Evolutionary conservation across 2,113 vertebrate genomes (phyloP).

Genomic region (Petroica traversi): DNA sequence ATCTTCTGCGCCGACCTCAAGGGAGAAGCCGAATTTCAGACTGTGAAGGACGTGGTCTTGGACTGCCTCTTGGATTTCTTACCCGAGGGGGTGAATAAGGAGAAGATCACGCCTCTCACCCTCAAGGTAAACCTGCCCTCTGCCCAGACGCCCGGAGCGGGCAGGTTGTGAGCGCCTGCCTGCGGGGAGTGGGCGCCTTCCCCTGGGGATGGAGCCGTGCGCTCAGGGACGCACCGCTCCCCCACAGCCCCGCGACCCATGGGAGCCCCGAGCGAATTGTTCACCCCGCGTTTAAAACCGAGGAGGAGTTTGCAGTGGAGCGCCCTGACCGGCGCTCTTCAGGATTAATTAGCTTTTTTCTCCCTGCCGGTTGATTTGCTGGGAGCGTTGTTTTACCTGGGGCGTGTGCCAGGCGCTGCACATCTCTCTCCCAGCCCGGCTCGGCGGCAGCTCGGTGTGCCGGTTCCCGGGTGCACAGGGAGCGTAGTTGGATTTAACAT

Average conservation of each 20-base stretch:
- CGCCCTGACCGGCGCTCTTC: not conserved
- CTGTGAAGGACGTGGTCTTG: constrained; percentile 95
- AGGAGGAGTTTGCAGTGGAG: not conserved
- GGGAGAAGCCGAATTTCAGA: constrained; percentile 94
- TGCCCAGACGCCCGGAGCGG: not conserved
- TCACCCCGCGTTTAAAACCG: not conserved
- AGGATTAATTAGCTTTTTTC: not conserved
- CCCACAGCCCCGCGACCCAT: not conserved
- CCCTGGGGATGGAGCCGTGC: not conserved
- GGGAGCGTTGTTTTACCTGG: not conserved
- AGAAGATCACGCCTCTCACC: constrained; percentile 93
- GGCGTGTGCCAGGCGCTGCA: not conserved
- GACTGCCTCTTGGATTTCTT: constrained; percentile 98
- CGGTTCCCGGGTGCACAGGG: not conserved
- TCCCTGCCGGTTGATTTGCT: not conserved
- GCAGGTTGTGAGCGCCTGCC: not conserved
- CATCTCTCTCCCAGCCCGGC: not conserved
- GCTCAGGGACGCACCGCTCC: not conserved
- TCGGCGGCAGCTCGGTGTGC: not conserved
- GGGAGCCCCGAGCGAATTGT: not conserved
- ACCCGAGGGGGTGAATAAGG: constrained; percentile 95
- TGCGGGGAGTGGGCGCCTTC: not conserved
- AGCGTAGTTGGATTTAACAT: not conserved
- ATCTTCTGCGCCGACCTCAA: constrained; percentile 96
- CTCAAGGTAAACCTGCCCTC: constrained; percentile 84